Conservation (phyloP, 2,113 vertebrate species). For the Toxotes chatareus region DNA sequence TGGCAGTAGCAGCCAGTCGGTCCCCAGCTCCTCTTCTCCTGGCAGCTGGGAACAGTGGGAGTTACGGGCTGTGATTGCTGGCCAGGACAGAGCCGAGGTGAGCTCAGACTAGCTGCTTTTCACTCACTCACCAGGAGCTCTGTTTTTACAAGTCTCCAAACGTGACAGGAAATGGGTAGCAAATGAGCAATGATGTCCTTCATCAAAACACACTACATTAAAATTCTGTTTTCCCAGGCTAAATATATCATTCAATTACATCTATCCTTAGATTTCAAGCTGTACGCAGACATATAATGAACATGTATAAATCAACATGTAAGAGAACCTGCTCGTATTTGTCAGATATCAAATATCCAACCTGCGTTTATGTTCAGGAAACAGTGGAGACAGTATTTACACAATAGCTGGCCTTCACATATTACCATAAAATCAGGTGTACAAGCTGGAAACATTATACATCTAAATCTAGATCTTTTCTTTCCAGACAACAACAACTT, state of each 20-base stretch:
- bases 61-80: constrained; percentile 69
- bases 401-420: constrained; percentile 53
- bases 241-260: constrained; percentile 28
- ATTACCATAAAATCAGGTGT: constrained; percentile 63
- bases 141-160: constrained; percentile 68
- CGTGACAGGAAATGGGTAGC: constrained; percentile 65
- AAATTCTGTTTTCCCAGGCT: constrained; percentile 17
- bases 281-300: constrained; percentile 21
- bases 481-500: not conserved
- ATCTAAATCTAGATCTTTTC: constrained; percentile 15
- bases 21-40: constrained; percentile 57
- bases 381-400: constrained; percentile 62
- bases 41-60: constrained; percentile 80
- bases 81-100: constrained; percentile 70
- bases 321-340: constrained; percentile 10
- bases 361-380: constrained; percentile 50
- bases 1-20: constrained; percentile 58
- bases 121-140: constrained; percentile 57
- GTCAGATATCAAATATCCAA: constrained; percentile 61
- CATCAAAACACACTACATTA: constrained; percentile 50
- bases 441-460: constrained; percentile 54
- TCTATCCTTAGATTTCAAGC: constrained; percentile 7
- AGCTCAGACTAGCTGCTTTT: constrained; percentile 71
- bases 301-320: constrained; percentile 25
- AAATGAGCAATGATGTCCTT: constrained; percentile 60